Conservation (phyloP, 2,888 invertebrate genomes). For the Strigamia transsilvanica region DNA sequence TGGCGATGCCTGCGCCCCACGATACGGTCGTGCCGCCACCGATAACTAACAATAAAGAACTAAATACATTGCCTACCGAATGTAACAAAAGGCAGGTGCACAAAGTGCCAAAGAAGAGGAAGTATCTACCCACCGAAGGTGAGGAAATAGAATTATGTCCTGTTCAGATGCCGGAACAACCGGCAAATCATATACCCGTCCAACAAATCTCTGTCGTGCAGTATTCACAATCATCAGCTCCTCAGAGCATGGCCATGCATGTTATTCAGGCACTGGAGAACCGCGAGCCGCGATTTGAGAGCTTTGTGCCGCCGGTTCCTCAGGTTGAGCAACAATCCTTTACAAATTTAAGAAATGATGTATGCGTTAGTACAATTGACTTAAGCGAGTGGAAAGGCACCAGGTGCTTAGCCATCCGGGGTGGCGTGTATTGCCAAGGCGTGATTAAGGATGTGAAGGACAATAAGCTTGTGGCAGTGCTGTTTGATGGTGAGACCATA, state of each 20-base stretch:
- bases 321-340: background rate
- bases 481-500: conserved; percentile 80
- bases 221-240: conserved; percentile 56
- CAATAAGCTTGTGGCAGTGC: conserved; percentile 76
- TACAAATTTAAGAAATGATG: background rate
- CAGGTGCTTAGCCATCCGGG: conserved; percentile 86
- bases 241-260: conserved; percentile 59
- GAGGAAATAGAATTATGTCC: conserved; percentile 69
- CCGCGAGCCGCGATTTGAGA: background rate
- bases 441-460: conserved; percentile 72
- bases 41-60: background rate
- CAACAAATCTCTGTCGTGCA: background rate
- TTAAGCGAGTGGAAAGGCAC: conserved; percentile 94
- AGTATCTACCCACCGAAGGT: conserved; percentile 80
- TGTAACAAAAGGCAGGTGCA: conserved; percentile 57
- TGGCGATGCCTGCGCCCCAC: background rate
- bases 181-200: background rate
- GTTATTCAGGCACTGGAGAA: background rate
- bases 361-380: conserved; percentile 71
- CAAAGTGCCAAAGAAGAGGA: conserved; percentile 92
- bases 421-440: conserved; percentile 84
- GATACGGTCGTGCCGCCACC: background rate
- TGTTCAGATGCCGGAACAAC: background rate
- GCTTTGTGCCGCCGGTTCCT: background rate
- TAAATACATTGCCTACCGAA: background rate